phyloP scores from a whole-genome alignment of 2,113 vertebrate genomes.

The Cephalopterus ornatus region DNA sequence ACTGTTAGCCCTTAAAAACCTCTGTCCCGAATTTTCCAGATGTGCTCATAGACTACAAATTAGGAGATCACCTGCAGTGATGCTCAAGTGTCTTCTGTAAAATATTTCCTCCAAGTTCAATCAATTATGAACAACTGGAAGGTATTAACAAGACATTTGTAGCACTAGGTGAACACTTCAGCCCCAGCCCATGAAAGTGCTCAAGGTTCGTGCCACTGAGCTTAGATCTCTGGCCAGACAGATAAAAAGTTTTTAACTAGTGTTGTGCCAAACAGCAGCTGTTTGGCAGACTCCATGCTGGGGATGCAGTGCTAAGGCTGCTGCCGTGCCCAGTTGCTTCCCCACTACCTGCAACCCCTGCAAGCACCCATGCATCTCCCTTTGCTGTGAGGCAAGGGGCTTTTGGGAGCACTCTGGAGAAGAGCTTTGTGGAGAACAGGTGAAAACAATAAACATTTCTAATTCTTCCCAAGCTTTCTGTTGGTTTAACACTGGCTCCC shows the following conservation, averaged over 20 bases:
- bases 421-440: not conserved
- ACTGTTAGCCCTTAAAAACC: not conserved
- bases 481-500: not conserved
- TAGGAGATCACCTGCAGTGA: not conserved
- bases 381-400: rapidly evolving
- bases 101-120: rapidly evolving
- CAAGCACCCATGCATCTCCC: rapidly evolving
- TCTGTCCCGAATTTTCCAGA: not conserved
- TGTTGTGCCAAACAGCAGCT: not conserved
- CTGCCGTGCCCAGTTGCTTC: not conserved
- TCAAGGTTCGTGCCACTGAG: rapidly evolving
- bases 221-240: not conserved
- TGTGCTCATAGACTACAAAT: not conserved
- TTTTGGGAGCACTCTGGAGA: rapidly evolving
- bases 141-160: not conserved
- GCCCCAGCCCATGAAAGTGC: not conserved
- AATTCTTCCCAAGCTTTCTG: not conserved
- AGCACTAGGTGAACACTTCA: not conserved
- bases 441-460: not conserved
- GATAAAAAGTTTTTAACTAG: not conserved
- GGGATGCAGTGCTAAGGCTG: not conserved
- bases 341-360: too few relatives aligned
- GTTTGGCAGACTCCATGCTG: not conserved
- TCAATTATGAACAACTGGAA: not conserved
- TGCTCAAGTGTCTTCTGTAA: not conserved